Evolutionary conservation across 2,113 vertebrate genomes (phyloP).

Genomic region (Perca schrenkii): DNA sequence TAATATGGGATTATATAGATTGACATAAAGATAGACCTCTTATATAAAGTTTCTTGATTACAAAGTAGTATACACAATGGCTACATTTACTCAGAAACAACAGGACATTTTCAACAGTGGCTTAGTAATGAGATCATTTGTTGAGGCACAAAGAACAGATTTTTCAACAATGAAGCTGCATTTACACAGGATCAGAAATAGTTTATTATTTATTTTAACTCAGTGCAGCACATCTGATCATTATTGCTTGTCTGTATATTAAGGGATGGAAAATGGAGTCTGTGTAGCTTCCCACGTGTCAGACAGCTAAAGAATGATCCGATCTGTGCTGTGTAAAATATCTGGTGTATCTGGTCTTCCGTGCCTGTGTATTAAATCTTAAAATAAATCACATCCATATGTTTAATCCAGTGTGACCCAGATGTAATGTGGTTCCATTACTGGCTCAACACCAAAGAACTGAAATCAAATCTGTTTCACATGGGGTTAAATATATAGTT

Average conservation of each 20-base stretch:
- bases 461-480: constrained; percentile 66
- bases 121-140: constrained; percentile 26
- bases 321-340: constrained; percentile 38
- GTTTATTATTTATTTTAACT: constrained; percentile 10
- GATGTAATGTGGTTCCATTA: constrained; percentile 61
- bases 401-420: constrained; percentile 72
- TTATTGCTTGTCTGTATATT: constrained; percentile 17
- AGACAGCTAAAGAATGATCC: constrained; percentile 25
- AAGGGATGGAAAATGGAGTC: not conserved
- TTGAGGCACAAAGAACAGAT: constrained; percentile 38
- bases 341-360: constrained; percentile 68
- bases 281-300: constrained; percentile 18
- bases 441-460: constrained; percentile 70
- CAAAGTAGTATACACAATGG: not conserved
- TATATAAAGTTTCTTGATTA: constrained; percentile 27
- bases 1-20: constrained; percentile 17
- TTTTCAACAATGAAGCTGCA: constrained; percentile 19
- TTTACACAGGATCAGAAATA: constrained; percentile 31
- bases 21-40: not conserved
- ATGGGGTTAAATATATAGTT: constrained; percentile 59
- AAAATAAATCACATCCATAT: constrained; percentile 38
- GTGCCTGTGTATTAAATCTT: constrained; percentile 67
- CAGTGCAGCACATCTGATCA: constrained; percentile 19
- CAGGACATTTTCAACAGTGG: constrained; percentile 8
- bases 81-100: constrained; percentile 32